Conservation (phyloP, 2,888 invertebrate genomes). For the Drosophila hamatofila region DNA sequence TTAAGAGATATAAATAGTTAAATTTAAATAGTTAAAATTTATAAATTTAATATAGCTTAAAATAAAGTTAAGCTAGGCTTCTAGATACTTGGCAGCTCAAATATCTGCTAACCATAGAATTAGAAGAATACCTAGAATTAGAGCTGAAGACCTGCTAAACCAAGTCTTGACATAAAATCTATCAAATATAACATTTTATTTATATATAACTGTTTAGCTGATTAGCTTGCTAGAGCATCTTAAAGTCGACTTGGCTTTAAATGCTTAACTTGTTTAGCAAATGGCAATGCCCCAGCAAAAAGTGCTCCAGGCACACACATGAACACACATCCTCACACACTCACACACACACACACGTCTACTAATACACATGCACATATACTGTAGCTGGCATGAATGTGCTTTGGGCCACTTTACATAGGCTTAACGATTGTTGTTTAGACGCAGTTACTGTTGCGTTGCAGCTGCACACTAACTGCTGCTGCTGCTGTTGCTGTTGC, state of each 20-base stretch:
- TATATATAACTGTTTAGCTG: too few relatives aligned
- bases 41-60: too few relatives aligned
- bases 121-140: too few relatives aligned
- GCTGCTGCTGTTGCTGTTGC: not conserved
- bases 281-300: slow-evolving; percentile 61
- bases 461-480: slow-evolving; percentile 45
- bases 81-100: too few relatives aligned
- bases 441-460: slow-evolving; percentile 70
- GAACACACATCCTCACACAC: not conserved
- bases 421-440: slow-evolving; percentile 77
- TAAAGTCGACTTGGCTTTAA: not conserved
- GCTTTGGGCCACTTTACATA: slow-evolving; percentile 67
- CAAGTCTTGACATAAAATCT: too few relatives aligned
- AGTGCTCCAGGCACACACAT: slow-evolving; percentile 35
- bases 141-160: too few relatives aligned
- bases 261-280: not conserved
- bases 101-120: too few relatives aligned
- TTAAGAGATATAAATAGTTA: too few relatives aligned
- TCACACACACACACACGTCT: slow-evolving; percentile 8
- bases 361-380: slow-evolving; percentile 12
- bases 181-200: too few relatives aligned
- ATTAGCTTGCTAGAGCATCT: slow-evolving; percentile 30
- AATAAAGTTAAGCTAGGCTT: too few relatives aligned
- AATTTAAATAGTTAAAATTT: too few relatives aligned
- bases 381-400: slow-evolving; percentile 27